Evolutionary conservation across 2,113 vertebrate species (phyloP).

Genomic region (Tupaia chinensis): DNA sequence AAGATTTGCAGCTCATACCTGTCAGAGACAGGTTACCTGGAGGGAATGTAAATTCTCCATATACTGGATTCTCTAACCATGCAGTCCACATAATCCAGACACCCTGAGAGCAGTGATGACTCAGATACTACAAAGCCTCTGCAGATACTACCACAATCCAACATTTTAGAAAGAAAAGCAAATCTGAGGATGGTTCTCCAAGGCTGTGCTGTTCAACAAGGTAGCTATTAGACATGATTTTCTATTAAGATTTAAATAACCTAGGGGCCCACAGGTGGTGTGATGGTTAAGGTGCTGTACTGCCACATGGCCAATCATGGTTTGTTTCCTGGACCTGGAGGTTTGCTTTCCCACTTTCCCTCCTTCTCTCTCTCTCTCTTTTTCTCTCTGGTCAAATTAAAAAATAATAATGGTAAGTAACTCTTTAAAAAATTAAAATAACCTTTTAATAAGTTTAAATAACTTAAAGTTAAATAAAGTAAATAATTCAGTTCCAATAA

Average conservation of each 20-base stretch:
- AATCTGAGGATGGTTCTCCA: constrained; percentile 22
- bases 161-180: constrained; percentile 48
- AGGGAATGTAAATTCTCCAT: not conserved
- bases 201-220: not conserved
- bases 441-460: not conserved
- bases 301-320: no score
- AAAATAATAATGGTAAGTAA: no score
- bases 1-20: not conserved
- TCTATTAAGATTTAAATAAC: not conserved
- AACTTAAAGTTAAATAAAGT: constrained; percentile 29
- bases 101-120: not conserved
- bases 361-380: no score
- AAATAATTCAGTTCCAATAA: constrained; percentile 12
- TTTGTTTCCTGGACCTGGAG: no score
- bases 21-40: not conserved
- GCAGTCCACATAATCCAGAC: not conserved
- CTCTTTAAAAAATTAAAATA: not conserved
- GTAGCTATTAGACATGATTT: not conserved
- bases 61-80: not conserved
- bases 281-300: no score
- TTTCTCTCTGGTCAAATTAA: no score
- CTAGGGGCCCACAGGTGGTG: not conserved
- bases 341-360: no score
- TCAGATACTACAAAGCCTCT: constrained; percentile 3
- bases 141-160: not conserved